phyloP scores from a whole-genome alignment of 1,140 invertebrate genomes.

The Drosophila ogumai region DNA sequence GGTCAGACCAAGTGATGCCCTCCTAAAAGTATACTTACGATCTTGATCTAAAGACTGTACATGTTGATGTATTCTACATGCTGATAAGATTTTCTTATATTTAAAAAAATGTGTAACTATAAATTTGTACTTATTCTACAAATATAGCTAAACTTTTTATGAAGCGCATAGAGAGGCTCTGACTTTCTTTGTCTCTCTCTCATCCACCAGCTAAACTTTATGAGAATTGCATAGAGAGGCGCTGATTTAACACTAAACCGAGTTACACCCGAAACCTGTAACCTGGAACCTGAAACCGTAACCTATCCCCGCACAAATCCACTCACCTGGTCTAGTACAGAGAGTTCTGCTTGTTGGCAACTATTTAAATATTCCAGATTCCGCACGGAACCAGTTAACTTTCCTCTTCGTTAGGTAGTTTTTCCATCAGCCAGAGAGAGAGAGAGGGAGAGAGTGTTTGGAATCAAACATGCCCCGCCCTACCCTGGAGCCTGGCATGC shows the following conservation, averaged over 20 bases:
- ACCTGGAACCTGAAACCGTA: background rate
- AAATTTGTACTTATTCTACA: no score
- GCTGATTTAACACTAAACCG: conserved; percentile 3
- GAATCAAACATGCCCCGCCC: conserved; percentile 25
- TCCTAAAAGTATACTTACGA: background rate
- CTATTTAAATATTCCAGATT: conserved; percentile 45
- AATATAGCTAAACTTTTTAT: background rate
- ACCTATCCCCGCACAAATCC: conserved; percentile 11
- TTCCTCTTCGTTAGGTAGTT: conserved; percentile 36
- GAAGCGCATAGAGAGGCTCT: background rate
- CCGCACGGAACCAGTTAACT: conserved; percentile 39
- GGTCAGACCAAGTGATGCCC: conserved; percentile 11
- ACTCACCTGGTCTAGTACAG: background rate
- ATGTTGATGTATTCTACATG: background rate
- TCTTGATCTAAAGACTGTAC: background rate
- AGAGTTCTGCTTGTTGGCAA: conserved; percentile 22
- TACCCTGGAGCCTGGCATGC: background rate
- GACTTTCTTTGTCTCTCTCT: background rate
- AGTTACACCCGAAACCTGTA: background rate
- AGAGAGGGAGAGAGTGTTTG: background rate
- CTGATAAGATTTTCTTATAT: background rate
- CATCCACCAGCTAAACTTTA: background rate
- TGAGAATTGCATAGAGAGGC: conserved; percentile 13
- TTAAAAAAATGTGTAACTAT: no score
- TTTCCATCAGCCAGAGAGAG: background rate